A percentile compares a stretch with the other conserved stretches of the same genome.
Conservation (phyloP, 2,113 vertebrate genomes). For the Picathartes gymnocephalus region DNA sequence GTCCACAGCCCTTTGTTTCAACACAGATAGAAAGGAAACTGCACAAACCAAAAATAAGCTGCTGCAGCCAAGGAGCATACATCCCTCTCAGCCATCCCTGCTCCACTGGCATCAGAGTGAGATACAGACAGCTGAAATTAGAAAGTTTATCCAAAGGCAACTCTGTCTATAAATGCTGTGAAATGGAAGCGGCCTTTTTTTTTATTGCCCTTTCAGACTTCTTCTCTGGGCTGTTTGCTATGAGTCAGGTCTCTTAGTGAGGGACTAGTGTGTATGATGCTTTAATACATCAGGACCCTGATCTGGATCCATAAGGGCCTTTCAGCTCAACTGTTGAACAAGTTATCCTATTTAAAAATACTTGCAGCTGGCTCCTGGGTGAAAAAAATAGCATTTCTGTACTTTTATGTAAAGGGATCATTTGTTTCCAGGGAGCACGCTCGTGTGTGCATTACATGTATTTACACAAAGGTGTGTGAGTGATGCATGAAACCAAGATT, state of each 20-base stretch:
- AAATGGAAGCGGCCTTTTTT: background rate
- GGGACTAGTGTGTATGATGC: background rate
- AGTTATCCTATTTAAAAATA: background rate
- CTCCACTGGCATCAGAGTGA: background rate
- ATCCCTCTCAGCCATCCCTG: background rate
- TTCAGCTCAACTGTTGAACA: background rate
- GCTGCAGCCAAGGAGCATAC: background rate
- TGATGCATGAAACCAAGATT: background rate
- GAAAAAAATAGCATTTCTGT: background rate
- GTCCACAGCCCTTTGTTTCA: background rate
- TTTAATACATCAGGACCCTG: background rate
- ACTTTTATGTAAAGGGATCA: background rate
- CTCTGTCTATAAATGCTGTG: background rate
- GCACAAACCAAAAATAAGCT: background rate
- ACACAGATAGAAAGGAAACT: background rate
- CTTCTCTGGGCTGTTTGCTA: background rate
- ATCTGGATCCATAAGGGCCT: background rate
- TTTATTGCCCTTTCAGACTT: background rate
- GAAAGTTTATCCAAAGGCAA: background rate
- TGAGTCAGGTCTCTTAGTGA: background rate
- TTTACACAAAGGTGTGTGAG: background rate
- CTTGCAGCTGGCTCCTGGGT: background rate
- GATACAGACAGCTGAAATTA: background rate
- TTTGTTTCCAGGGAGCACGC: background rate
- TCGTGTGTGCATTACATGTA: background rate